A percentile compares a stretch with the other conserved stretches of the same genome.
Conservation (phyloP, 2,797 vertebrate genomes). For the Poecilia velifera region DNA sequence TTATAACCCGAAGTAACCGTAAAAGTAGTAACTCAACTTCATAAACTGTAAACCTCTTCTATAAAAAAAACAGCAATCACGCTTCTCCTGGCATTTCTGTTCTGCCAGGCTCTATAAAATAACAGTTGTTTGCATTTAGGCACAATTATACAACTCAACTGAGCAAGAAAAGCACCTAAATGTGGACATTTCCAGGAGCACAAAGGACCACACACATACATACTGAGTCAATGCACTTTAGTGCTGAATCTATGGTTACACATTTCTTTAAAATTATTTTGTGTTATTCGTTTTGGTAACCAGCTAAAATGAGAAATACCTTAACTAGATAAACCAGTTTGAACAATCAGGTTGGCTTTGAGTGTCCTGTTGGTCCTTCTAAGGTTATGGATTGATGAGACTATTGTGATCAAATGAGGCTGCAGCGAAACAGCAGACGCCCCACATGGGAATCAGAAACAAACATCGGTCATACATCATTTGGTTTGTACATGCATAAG, state of each 20-base stretch:
- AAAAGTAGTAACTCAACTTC: slow-evolving; percentile 38
- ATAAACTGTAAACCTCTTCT: slow-evolving; percentile 54
- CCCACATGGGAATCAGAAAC: not conserved
- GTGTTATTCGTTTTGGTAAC: not conserved
- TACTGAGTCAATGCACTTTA: slow-evolving; percentile 8
- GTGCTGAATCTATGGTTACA: not conserved
- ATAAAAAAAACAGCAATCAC: slow-evolving; percentile 30
- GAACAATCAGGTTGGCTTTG: not conserved
- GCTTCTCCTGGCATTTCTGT: slow-evolving; percentile 44
- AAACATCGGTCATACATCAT: not conserved
- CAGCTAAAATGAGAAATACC: not conserved
- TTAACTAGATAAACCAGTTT: not conserved
- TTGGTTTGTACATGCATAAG: not conserved
- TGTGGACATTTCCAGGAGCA: slow-evolving; percentile 11
- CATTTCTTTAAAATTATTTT: not conserved
- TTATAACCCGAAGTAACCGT: slow-evolving; percentile 22
- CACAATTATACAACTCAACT: slow-evolving; percentile 62
- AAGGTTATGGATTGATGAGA: not conserved
- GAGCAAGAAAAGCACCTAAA: slow-evolving; percentile 39
- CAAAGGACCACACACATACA: slow-evolving; percentile 33
- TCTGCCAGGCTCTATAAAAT: slow-evolving; percentile 71
- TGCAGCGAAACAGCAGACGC: not conserved
- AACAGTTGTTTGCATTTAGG: slow-evolving; percentile 74
- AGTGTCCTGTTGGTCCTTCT: not conserved
- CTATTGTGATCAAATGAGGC: not conserved